Evolutionary conservation across 2,797 vertebrate genomes (phyloP).

Genomic region (Pseudotriccus pelzelni): DNA sequence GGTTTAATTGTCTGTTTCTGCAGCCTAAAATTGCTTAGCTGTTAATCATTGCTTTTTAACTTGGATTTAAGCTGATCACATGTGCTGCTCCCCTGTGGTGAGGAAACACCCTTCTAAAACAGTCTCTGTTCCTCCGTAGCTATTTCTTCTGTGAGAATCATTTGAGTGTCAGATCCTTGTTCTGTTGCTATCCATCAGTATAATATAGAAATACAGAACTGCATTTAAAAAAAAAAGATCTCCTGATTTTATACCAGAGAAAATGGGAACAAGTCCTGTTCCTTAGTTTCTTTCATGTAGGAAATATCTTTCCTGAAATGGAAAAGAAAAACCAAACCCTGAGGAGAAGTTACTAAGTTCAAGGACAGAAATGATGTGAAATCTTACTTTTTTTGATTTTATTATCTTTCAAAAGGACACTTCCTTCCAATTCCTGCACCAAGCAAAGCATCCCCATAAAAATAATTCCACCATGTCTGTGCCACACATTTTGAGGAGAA

Average conservation of each 20-base stretch:
- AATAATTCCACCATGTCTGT: background rate
- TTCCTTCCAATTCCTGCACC: background rate
- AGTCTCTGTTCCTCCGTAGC: background rate
- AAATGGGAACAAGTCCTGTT: background rate
- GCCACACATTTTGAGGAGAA: background rate
- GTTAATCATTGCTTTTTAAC: background rate
- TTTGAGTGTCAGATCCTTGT: background rate
- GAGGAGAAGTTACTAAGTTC: background rate
- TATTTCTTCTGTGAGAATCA: background rate
- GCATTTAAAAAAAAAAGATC: background rate
- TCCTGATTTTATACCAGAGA: background rate
- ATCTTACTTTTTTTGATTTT: background rate
- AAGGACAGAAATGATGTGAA: background rate
- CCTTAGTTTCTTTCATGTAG: background rate
- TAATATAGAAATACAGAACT: background rate
- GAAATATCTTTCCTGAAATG: background rate
- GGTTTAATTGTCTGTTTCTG: background rate
- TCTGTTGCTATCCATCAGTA: background rate
- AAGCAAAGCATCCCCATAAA: background rate
- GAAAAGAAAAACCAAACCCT: background rate
- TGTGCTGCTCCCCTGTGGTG: fast-evolving
- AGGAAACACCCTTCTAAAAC: background rate
- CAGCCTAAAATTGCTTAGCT: background rate
- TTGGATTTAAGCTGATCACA: background rate
- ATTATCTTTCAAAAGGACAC: background rate